A percentile compares a stretch with the other conserved stretches of the same genome.
These are phyloP conservation scores for Aplochiton taeniatus DNA, from an alignment of 2,797 vertebrate species.

Conservation along the genomic window DNA sequence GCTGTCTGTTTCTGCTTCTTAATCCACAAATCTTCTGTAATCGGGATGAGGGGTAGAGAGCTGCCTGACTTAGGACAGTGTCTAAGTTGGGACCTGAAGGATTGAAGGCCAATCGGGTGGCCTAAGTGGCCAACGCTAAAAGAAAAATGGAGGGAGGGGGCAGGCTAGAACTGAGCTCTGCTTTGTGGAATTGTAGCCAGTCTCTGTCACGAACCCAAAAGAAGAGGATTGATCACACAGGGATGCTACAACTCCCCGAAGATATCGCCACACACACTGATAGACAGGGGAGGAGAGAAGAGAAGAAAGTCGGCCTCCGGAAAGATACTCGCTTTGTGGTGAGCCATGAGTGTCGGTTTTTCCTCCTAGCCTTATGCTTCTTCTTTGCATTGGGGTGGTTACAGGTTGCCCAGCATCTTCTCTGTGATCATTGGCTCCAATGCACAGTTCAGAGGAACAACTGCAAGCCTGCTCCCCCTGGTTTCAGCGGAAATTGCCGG, in stretches of 20 bases:
- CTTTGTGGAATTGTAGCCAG: slow-evolving; percentile 47
- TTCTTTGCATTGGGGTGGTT: not conserved
- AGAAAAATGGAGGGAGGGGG: slow-evolving; percentile 52
- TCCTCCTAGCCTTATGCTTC: slow-evolving; percentile 1
- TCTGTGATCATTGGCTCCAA: not conserved
- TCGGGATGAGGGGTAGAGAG: slow-evolving; percentile 73
- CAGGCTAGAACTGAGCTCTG: slow-evolving; percentile 32
- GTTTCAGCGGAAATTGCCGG: slow-evolving; percentile 14
- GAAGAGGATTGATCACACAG: slow-evolving; percentile 42
- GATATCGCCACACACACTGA: not conserved
- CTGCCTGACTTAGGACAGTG: slow-evolving; percentile 69
- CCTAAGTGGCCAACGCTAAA: slow-evolving; percentile 47
- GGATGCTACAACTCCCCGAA: no score
- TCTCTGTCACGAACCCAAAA: slow-evolving; percentile 34
- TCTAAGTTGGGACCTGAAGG: slow-evolving; percentile 71
- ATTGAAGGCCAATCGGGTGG: slow-evolving; percentile 52
- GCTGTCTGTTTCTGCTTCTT: slow-evolving; percentile 67
- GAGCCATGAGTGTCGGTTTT: slow-evolving; percentile 42
- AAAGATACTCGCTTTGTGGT: slow-evolving; percentile 54
- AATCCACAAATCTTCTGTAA: slow-evolving; percentile 84
- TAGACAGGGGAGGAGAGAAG: not conserved
- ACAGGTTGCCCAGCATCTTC: not conserved
- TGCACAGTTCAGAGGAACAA: slow-evolving; percentile 3
- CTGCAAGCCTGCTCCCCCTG: not conserved
- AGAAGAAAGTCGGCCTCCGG: slow-evolving; percentile 28